Evolutionary conservation across 2,888 invertebrate genomes (phyloP).

Genomic region (Drepanosiphum platanoidis): DNA sequence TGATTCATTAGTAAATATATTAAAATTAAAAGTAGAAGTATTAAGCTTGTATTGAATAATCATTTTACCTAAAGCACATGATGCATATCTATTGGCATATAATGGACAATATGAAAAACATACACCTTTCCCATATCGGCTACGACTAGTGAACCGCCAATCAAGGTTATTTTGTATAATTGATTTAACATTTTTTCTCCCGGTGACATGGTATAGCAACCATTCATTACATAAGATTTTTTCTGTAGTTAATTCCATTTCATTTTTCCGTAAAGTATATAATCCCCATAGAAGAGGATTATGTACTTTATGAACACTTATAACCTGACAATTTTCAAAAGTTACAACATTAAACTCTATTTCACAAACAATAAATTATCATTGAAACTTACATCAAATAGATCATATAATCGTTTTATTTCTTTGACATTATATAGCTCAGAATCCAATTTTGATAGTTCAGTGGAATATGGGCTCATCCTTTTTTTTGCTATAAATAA

Average conservation of each 20-base stretch:
- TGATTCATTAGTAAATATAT: not conserved
- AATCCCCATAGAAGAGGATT: conserved; percentile 62
- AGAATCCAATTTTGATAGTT: conserved; percentile 22
- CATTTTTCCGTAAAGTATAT: conserved; percentile 63
- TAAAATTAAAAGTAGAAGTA: not conserved
- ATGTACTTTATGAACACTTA: conserved; percentile 57
- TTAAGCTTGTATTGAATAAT: not conserved
- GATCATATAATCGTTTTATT: conserved; percentile 45
- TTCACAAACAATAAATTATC: not conserved
- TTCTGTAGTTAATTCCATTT: conserved; percentile 54
- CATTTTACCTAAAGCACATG: conserved; percentile 23
- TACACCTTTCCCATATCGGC: conserved; percentile 63
- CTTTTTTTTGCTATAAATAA: not conserved
- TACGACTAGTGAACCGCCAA: conserved; percentile 62
- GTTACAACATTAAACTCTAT: not conserved
- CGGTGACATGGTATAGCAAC: conserved; percentile 62
- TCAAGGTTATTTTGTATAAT: conserved; percentile 63
- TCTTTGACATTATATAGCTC: conserved; percentile 30
- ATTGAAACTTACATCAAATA: conserved; percentile 47
- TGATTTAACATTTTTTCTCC: conserved; percentile 53
- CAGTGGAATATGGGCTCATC: conserved; percentile 30
- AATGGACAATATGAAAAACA: conserved; percentile 63
- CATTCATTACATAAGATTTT: conserved; percentile 39
- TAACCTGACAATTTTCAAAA: conserved; percentile 8
- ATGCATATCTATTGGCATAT: conserved; percentile 63